These are phyloP conservation scores for Cheilosia vernalis DNA, from an alignment of 2,888 invertebrate genomes.

Conservation along the genomic window DNA sequence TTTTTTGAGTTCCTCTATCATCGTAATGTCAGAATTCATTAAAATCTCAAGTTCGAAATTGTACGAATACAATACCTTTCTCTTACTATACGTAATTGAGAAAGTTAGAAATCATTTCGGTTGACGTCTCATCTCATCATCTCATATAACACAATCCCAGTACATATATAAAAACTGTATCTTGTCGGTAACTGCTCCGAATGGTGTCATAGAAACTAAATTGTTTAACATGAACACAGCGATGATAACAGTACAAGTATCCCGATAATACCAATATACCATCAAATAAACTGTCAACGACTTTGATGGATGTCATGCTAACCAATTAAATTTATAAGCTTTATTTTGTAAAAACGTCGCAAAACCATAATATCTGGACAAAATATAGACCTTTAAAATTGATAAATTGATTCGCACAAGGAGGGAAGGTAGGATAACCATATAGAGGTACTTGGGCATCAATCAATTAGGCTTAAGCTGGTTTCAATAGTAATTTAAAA, in stretches of 20 bases:
- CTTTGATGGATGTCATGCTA: no score
- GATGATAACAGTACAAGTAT: no score
- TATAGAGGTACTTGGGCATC: constrained; percentile 5
- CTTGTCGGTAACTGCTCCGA: neutral
- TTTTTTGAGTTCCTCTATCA: no score
- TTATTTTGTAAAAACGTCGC: neutral
- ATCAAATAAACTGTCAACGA: no score
- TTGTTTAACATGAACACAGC: neutral
- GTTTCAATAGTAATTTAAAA: constrained; percentile 3
- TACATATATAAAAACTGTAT: neutral
- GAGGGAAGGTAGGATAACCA: neutral
- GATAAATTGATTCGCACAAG: neutral
- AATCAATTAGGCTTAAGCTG: neutral
- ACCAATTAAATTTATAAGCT: no score
- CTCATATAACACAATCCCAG: constrained; percentile 7
- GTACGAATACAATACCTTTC: no score
- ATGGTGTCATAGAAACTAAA: constrained; percentile 12
- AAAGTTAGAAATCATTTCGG: neutral
- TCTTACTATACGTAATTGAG: no score
- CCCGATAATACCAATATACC: no score
- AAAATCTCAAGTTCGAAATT: no score
- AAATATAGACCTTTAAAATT: constrained; percentile 29
- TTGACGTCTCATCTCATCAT: constrained; percentile 2
- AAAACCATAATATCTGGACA: constrained; percentile 8
- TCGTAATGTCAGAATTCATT: no score